These are phyloP conservation scores for Catagonus wagneri DNA, from an alignment of 2,113 vertebrate genomes.

Conservation along the genomic window DNA sequence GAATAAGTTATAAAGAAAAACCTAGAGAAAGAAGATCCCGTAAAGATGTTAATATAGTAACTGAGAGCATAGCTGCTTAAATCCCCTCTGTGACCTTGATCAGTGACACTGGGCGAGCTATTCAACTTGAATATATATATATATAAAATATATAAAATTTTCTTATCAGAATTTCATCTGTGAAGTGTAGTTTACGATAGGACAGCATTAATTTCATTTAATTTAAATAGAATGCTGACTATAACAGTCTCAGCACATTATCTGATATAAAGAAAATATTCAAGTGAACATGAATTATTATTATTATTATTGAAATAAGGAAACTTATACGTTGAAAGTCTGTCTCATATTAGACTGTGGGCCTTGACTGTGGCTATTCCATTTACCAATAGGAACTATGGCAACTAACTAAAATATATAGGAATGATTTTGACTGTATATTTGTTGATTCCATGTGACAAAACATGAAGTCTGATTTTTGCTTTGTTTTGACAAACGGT, in stretches of 20 bases:
- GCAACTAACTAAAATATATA: background rate
- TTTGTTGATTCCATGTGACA: background rate
- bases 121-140: background rate
- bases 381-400: background rate
- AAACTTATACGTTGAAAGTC: background rate
- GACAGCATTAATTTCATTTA: background rate
- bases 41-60: background rate
- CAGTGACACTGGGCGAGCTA: background rate
- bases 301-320: slow-evolving; percentile 4
- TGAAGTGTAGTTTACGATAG: background rate
- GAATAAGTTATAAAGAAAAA: background rate
- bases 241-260: background rate
- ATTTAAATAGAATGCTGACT: background rate
- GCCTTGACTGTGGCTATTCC: background rate
- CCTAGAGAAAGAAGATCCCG: background rate
- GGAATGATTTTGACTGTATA: background rate
- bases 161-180: background rate
- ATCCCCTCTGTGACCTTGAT: background rate
- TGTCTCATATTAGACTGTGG: background rate
- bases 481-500: background rate
- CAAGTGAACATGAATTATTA: background rate
- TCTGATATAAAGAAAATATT: background rate
- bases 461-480: background rate
- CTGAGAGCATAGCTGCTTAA: background rate
- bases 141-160: too few relatives aligned